Evolutionary conservation across 2,113 vertebrate genomes (phyloP).

Genomic region (Pogona vitticeps): DNA sequence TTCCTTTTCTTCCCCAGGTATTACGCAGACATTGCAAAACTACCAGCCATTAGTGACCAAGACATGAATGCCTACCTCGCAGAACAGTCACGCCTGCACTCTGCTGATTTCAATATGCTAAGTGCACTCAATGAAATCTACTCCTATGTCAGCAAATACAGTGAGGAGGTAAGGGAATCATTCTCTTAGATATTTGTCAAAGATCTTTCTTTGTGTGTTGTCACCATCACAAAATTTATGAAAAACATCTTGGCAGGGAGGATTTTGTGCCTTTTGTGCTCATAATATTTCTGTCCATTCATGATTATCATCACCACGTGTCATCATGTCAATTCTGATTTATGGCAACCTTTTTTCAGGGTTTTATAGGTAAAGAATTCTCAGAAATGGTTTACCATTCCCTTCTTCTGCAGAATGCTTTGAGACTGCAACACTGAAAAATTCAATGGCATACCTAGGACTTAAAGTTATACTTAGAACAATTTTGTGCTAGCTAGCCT

Average conservation of each 20-base stretch:
- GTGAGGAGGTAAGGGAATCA: slow-evolving; percentile 87
- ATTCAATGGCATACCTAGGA: neutral
- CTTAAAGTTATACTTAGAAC: neutral
- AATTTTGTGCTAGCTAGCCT: neutral
- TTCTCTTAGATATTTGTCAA: neutral
- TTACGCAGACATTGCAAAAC: slow-evolving; percentile 95
- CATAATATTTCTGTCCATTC: neutral
- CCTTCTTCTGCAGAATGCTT: no score
- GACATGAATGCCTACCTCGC: slow-evolving; percentile 99
- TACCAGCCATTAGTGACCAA: slow-evolving; percentile 97
- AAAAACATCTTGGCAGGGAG: neutral
- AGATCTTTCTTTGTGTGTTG: neutral
- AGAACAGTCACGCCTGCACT: slow-evolving; percentile 95
- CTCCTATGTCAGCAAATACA: slow-evolving; percentile 98
- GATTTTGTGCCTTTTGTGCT: neutral
- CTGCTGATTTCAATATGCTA: slow-evolving; percentile 95
- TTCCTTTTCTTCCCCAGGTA: slow-evolving; percentile 78
- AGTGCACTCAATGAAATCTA: slow-evolving; percentile 98
- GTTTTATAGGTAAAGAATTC: no score
- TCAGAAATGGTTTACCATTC: no score
- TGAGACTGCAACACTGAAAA: neutral
- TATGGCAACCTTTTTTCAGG: no score
- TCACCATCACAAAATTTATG: neutral
- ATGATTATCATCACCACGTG: neutral
- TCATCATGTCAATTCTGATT: no score